Evolutionary conservation across 2,888 invertebrate genomes (phyloP), one percentile per base, ranked within the genome.

Genomic region (Clistopyga incitator): DNA sequence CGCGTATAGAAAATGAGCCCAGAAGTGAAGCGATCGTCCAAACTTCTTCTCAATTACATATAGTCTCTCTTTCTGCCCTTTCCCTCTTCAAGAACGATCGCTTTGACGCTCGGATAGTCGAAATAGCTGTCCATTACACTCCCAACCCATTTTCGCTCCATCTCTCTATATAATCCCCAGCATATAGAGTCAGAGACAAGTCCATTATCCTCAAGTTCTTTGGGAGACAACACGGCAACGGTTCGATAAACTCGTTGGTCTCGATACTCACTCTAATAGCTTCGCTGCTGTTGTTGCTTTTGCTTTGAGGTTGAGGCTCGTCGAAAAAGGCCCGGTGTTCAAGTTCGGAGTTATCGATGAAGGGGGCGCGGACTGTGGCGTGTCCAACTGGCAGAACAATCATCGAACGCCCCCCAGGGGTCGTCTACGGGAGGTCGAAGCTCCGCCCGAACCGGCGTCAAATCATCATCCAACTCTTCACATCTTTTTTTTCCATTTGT

Each of bases 371-470:
- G 45, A 15, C 42, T 3, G n/a, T 71, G 65, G 59, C 74, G 64
- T 72, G 71, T 77, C 77, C 76, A 82, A 77, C 81, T 78, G 78
- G 54, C 78, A 23, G 61, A 68, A 52, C 74, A 64, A 75, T 75
- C 64, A 23, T 64, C 64, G 64, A 75, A 50, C 20, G 47, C 29
- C 34, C 64, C 11, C 61, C 61, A 34, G 74, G 74, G 74, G 50
- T 50, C 3, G 50, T 34, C 50, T 52, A 64, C 50, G 74, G 64
- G 64, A 50, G 61, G 50, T 52, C 74, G 47, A 34, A 20, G 70
- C 15, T 25, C 2, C 74, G 47, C 20, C 50, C 42, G 52, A 77
- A 82, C 74, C 59, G 59, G 34, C 59, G 59, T 61, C 59, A 76
- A 82, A 77, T 61, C 79, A 80, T 70, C 72, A 64, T 80, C 47